phyloP scores from a whole-genome alignment of 2,113 vertebrate species.

The Ptychochromis oligacanthus region DNA sequence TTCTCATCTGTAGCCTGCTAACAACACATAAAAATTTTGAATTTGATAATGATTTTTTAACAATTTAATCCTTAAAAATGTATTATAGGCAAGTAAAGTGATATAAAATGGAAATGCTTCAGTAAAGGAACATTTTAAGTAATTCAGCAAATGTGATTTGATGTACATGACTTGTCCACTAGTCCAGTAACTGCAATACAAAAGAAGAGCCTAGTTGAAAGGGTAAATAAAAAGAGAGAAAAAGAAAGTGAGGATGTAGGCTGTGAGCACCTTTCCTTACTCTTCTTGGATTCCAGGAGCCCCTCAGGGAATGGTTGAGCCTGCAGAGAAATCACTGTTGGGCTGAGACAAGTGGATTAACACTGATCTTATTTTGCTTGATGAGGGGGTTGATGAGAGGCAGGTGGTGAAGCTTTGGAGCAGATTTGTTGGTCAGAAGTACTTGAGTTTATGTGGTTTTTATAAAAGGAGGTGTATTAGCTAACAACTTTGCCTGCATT shows the following conservation, averaged over 20 bases:
- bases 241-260: constrained; percentile 25
- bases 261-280: constrained; percentile 52
- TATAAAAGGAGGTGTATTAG: constrained; percentile 54
- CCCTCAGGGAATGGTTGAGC: constrained; percentile 49
- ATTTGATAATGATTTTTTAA: background rate
- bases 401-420: constrained; percentile 47
- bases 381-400: constrained; percentile 59
- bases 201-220: background rate
- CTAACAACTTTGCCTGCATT: constrained; percentile 51
- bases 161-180: background rate
- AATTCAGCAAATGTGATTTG: background rate
- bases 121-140: background rate
- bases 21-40: background rate
- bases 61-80: background rate
- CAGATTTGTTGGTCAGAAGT: constrained; percentile 38
- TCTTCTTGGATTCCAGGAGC: constrained; percentile 26
- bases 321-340: constrained; percentile 43
- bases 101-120: background rate
- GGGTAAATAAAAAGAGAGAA: background rate
- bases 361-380: constrained; percentile 57
- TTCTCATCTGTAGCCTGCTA: background rate
- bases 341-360: constrained; percentile 62
- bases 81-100: background rate
- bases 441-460: constrained; percentile 22
- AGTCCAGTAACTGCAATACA: background rate